Conservation (phyloP, 2,888 invertebrate species). For the Lottia scabra region DNA sequence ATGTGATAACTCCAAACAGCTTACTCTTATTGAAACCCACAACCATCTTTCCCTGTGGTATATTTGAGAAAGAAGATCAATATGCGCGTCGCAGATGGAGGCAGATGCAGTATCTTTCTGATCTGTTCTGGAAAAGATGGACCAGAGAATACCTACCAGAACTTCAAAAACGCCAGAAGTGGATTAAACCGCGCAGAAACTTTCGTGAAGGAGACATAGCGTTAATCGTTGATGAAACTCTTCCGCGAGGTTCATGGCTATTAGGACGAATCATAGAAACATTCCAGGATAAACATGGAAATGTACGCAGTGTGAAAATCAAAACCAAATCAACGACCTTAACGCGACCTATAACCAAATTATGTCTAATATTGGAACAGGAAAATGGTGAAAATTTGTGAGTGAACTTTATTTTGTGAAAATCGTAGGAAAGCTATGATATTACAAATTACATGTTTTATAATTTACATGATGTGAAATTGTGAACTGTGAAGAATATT, state of each 20-base stretch:
- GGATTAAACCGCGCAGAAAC: constrained; percentile 13
- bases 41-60: constrained; percentile 24
- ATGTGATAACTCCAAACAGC: constrained; percentile 31
- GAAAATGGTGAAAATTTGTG: constrained; percentile 1
- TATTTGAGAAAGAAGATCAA: too few species aligned
- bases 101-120: too few species aligned
- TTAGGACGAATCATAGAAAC: background rate
- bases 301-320: constrained; percentile 9
- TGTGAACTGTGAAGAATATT: too few species aligned
- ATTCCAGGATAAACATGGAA: constrained; percentile 4
- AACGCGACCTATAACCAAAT: constrained; percentile 14
- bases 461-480: too few species aligned
- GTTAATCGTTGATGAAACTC: constrained; percentile 8
- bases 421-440: too few species aligned
- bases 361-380: constrained; percentile 11
- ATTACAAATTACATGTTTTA: too few species aligned
- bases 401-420: too few species aligned
- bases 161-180: constrained; percentile 25
- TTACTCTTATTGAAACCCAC: constrained; percentile 16
- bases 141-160: constrained; percentile 21
- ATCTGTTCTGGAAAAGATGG: too few species aligned
- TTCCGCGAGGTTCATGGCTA: constrained; percentile 9
- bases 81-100: too few species aligned
- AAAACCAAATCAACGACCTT: constrained; percentile 5
- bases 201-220: constrained; percentile 2